Conservation (phyloP, 2,888 invertebrate genomes). For the Oxyteleia sp. region DNA sequence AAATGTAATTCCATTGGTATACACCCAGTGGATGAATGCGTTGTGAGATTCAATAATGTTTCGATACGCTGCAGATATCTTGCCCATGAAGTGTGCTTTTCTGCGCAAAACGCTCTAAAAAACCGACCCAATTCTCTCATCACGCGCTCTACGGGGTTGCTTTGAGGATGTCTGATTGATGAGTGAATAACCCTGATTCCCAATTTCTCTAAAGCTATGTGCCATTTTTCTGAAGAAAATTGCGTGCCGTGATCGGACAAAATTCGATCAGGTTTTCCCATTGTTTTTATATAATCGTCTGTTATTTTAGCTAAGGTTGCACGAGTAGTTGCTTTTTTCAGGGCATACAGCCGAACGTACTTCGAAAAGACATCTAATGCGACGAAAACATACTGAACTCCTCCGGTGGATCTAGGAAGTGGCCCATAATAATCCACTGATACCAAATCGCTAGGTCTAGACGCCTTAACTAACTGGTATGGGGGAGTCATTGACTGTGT, state of each 20-base stretch:
- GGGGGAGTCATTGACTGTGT: slow-evolving; percentile 5
- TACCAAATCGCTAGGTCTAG: no score
- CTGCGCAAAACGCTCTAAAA: slow-evolving; percentile 4
- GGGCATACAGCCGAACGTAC: not conserved
- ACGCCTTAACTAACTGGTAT: not conserved
- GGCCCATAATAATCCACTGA: slow-evolving; percentile 16
- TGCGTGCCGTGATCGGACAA: slow-evolving; percentile 31
- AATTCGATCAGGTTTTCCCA: not conserved
- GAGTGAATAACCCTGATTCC: slow-evolving; percentile 7
- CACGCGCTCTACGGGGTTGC: slow-evolving; percentile 6
- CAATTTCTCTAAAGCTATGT: not conserved
- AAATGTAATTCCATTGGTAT: slow-evolving; percentile 15
- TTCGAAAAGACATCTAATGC: no score
- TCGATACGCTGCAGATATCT: slow-evolving; percentile 3
- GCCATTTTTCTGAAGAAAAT: slow-evolving; percentile 22
- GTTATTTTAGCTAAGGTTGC: not conserved
- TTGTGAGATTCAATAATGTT: slow-evolving; percentile 3
- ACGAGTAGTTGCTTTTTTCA: slow-evolving; percentile 19
- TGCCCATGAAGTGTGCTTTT: slow-evolving; percentile 6
- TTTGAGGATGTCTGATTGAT: slow-evolving; percentile 14
- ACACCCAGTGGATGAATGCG: slow-evolving; percentile 4
- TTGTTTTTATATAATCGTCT: not conserved
- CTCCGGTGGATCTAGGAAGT: slow-evolving; percentile 33
- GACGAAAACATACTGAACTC: slow-evolving; percentile 33
- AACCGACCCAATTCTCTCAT: slow-evolving; percentile 9